These are phyloP conservation scores for Calidris pugnax DNA, from an alignment of 2,113 vertebrate species.

Conservation along the genomic window DNA sequence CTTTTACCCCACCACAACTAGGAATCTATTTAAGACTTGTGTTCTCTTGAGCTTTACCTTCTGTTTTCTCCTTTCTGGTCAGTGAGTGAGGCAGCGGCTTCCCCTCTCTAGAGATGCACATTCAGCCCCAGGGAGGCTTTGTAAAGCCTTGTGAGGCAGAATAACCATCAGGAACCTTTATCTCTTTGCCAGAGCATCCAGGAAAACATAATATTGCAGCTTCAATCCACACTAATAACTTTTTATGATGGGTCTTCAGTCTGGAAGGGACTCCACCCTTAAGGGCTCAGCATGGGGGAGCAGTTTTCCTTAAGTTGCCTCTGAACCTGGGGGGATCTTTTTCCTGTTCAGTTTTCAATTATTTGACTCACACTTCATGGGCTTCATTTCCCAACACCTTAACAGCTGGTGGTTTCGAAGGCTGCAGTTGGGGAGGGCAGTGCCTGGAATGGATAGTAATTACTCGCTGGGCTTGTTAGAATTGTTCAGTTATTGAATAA, in stretches of 20 bases:
- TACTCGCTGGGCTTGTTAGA: constrained; percentile 10
- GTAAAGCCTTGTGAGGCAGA: background rate
- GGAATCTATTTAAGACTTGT: background rate
- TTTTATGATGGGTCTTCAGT: background rate
- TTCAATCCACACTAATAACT: background rate
- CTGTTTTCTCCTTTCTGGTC: background rate
- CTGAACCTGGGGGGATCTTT: background rate
- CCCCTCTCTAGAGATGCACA: background rate
- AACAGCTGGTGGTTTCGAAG: background rate
- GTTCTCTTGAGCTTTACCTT: background rate
- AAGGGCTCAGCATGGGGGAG: background rate
- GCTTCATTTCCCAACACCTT: background rate
- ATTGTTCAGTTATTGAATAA: constrained; percentile 41
- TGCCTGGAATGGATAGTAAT: background rate
- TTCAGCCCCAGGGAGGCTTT: background rate
- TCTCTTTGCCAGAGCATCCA: background rate
- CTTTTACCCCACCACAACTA: background rate
- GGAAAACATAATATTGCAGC: background rate
- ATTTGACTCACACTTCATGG: background rate
- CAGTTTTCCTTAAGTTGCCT: background rate
- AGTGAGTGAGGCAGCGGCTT: background rate
- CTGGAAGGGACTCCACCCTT: too few relatives aligned
- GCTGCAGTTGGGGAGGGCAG: background rate
- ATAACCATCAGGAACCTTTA: background rate
- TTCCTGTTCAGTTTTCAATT: background rate